Evolutionary conservation across 2,888 invertebrate species (phyloP).

Genomic region (Pollenia griseotomentosa): DNA sequence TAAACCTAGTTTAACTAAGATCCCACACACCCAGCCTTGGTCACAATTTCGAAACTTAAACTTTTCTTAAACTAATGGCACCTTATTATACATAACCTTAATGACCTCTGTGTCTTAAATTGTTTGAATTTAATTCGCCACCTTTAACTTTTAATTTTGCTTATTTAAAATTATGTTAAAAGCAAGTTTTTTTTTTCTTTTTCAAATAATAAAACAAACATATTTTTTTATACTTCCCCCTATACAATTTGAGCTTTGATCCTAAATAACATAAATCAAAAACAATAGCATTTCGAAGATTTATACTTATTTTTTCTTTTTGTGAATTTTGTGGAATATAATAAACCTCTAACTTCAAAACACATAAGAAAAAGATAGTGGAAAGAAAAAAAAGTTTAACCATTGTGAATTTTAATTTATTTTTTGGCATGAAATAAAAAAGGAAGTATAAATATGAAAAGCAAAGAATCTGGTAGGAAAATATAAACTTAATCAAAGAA

Average conservation of each 20-base stretch:
- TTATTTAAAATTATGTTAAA: slow-evolving; percentile 11
- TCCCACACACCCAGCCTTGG: too few relatives aligned
- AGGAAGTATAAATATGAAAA: not conserved
- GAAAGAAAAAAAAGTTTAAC: slow-evolving; percentile 9
- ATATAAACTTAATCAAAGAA: too few relatives aligned
- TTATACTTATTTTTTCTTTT: slow-evolving; percentile 39
- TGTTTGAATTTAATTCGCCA: not conserved
- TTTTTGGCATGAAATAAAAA: not conserved
- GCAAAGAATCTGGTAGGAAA: not conserved
- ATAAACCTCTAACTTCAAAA: slow-evolving; percentile 32
- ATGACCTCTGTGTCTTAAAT: too few relatives aligned
- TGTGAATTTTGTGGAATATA: slow-evolving; percentile 7
- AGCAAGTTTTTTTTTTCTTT: not conserved
- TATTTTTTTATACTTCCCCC: not conserved
- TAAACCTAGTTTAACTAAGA: too few relatives aligned
- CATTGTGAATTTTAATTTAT: slow-evolving; percentile 43
- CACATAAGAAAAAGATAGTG: not conserved
- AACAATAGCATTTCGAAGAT: slow-evolving; percentile 51
- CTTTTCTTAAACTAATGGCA: too few relatives aligned
- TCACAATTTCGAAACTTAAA: too few relatives aligned
- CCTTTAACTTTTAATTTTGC: slow-evolving; percentile 15
- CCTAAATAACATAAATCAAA: slow-evolving; percentile 62
- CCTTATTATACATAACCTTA: too few relatives aligned
- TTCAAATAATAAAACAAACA: too few relatives aligned
- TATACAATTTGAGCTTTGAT: slow-evolving; percentile 28